phyloP scores from a whole-genome alignment of 2,113 vertebrate species.

The Trogon melanurus region DNA sequence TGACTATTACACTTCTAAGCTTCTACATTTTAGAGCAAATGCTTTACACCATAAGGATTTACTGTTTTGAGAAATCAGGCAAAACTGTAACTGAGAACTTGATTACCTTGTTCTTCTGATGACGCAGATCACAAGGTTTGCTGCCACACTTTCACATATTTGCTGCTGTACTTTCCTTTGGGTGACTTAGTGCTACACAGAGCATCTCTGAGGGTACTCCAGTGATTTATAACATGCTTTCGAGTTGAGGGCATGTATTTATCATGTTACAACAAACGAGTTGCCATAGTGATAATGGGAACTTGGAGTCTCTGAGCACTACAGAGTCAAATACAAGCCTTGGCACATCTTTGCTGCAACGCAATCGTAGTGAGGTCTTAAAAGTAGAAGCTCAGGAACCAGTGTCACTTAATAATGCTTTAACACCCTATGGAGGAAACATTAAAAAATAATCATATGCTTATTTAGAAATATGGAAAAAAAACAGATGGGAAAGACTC shows the following conservation, averaged over 20 bases:
- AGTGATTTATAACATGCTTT: conserved; percentile 51
- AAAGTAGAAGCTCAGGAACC: background rate
- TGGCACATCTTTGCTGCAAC: conserved; percentile 30
- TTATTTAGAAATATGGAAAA: background rate
- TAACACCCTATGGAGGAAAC: background rate
- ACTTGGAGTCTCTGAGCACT: conserved; percentile 23
- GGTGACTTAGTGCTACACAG: background rate
- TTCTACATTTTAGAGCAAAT: background rate
- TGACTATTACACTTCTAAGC: background rate
- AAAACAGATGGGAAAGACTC: background rate
- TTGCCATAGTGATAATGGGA: conserved; percentile 67
- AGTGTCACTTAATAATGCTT: background rate
- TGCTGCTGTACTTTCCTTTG: background rate
- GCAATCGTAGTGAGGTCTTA: background rate
- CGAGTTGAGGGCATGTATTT: conserved; percentile 55
- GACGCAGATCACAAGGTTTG: background rate
- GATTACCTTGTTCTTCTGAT: background rate
- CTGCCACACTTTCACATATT: background rate
- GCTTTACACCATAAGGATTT: background rate
- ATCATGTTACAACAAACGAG: conserved; percentile 48
- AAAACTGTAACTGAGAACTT: background rate
- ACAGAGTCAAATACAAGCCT: conserved; percentile 17
- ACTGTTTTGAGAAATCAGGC: background rate
- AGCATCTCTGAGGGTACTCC: conserved; percentile 25
- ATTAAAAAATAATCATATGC: background rate